These are phyloP conservation scores for Graphium colonna DNA, from an alignment of 2,888 invertebrate species.

Conservation along the genomic window DNA sequence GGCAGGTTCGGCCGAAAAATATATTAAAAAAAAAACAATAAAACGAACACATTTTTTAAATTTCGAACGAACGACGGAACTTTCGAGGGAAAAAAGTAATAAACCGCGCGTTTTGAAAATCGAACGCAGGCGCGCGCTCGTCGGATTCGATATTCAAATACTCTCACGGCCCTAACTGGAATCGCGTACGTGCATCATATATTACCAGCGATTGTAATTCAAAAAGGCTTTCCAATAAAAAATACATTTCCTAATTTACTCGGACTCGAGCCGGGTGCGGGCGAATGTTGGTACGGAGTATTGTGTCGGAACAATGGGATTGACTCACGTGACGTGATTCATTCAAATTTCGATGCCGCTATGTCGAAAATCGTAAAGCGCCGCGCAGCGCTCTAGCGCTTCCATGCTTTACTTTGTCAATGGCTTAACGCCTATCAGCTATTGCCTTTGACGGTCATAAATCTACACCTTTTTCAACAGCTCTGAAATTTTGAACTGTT, in stretches of 20 bases:
- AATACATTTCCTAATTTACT: constrained; percentile 50
- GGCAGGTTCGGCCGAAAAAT: neutral
- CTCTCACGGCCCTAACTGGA: constrained; percentile 63
- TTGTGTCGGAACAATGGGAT: constrained; percentile 69
- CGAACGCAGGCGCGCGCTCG: constrained; percentile 33
- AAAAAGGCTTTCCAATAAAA: constrained; percentile 70
- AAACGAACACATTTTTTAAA: no score
- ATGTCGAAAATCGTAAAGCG: constrained; percentile 38
- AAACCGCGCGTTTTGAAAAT: constrained; percentile 4
- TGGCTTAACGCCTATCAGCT: no score
- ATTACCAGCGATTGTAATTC: constrained; percentile 68
- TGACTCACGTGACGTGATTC: constrained; percentile 74
- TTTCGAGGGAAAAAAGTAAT: constrained; percentile 24
- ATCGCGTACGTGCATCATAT: constrained; percentile 57
- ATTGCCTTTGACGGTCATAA: no score
- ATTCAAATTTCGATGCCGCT: constrained; percentile 55
- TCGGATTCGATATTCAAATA: constrained; percentile 48
- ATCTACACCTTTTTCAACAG: no score
- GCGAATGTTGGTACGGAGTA: constrained; percentile 46
- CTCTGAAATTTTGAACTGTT: no score
- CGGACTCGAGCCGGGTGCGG: constrained; percentile 34
- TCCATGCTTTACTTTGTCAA: neutral
- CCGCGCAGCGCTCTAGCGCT: constrained; percentile 31
- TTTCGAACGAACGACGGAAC: neutral
- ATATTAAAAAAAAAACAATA: no score